Evolutionary conservation across 92 coral and sea anemone genomes (phyloP), one percentile per base, ranked within the genome.

Genomic region (Micromussa lordhowensis): DNA sequence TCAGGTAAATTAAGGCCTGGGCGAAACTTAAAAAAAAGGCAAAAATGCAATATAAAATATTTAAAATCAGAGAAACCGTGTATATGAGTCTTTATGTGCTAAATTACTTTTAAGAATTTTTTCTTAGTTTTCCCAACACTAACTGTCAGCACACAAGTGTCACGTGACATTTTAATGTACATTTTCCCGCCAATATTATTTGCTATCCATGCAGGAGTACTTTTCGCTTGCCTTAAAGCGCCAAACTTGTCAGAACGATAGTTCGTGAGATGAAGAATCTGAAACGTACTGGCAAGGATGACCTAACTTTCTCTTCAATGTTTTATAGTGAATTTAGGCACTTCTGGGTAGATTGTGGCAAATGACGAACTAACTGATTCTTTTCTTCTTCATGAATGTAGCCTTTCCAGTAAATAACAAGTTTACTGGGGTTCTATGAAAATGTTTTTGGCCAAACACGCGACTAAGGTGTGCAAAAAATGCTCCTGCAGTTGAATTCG

Each of bases 121-220:
- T 36, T 36, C 40, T 36, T 2, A 36, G 40, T 36, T 36, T 36
- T 36, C 40, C 40, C 40, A 36, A 36, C 40, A 36, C 40, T 36
- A 5, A 21, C 48, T 72, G 77, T 72, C 49, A 36, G 49, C 49
- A 63, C 49, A 34, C 7, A 72, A 34, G 22, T 72, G 49, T 72
- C 77, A 72, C 49, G 77, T 72, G 77, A 72, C 49, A 72, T 24
- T 12, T 31, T 31, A 72, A 72, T 7, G 49, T 12, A 72, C 49
- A 34, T 72, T 71, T 71, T 71, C 40, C 76, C 76, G 77, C 77
- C 77, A 72, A 72, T 72, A 32, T 72, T 32, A 32, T 72, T 32
- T 31, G 49, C 77, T 72, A 32, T 49, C 24, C 77, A 32, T 72
- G 77, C 77, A 72, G 49, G 77, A 72, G 77, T 32, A 72, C 77